These are phyloP conservation scores for Scylla paramamosain DNA, from an alignment of 1,140 invertebrate species.

Conservation along the genomic window DNA sequence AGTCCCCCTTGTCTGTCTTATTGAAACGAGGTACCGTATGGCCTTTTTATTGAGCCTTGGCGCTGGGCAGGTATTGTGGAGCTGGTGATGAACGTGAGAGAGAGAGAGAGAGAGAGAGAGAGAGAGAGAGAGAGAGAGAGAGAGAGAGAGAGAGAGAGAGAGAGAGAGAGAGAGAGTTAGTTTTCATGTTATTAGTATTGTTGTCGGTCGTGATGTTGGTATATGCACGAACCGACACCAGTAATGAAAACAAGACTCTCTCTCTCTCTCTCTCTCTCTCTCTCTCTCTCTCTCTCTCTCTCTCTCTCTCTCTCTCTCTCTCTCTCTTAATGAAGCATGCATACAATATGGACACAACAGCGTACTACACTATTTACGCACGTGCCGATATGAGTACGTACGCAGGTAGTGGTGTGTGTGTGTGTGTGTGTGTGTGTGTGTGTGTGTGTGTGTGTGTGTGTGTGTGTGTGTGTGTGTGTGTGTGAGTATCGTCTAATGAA, in stretches of 20 bases:
- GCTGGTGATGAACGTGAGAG: too few species aligned
- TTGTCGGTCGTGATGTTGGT: too few species aligned
- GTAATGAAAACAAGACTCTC: background rate
- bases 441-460: conserved; percentile 41
- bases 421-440: conserved; percentile 42
- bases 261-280: conserved; percentile 60
- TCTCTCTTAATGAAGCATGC: too few species aligned
- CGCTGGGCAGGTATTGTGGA: too few species aligned
- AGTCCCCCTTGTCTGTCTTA: too few species aligned
- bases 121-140: conserved; percentile 55
- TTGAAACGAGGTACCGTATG: too few species aligned
- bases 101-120: conserved; percentile 58
- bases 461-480: conserved; percentile 47
- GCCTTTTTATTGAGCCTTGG: too few species aligned
- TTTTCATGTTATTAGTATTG: background rate
- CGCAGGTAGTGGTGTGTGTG: conserved; percentile 30
- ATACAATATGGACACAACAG: background rate
- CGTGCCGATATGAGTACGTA: background rate
- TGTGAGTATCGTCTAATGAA: background rate
- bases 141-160: conserved; percentile 49
- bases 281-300: conserved; percentile 26
- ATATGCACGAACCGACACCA: too few species aligned
- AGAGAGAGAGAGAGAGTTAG: conserved; percentile 31
- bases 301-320: conserved; percentile 51
- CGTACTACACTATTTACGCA: background rate